phyloP scores from a whole-genome alignment of 92 coral and sea anemone genomes.

The Zoanthus solanderi region DNA sequence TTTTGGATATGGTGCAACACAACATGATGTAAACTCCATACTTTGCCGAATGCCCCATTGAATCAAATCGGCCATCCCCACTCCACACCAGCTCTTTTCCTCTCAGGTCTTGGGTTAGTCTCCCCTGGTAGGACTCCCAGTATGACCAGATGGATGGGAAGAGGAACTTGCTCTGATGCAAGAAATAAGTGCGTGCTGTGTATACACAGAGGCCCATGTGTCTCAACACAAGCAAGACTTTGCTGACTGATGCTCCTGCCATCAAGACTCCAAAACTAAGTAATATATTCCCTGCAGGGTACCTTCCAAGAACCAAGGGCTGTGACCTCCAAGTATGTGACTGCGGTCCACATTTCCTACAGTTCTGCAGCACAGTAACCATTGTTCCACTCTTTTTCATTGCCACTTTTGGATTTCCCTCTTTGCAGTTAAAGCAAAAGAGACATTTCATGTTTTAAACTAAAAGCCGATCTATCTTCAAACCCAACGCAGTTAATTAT shows the following conservation, averaged over 20 bases:
- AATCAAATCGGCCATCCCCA: not conserved
- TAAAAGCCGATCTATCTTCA: conserved; percentile 5
- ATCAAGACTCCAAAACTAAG: conserved; percentile 28
- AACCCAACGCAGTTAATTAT: not conserved
- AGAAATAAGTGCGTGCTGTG: conserved; percentile 9
- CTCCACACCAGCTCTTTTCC: not conserved
- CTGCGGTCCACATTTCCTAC: conserved; percentile 32
- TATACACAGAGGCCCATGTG: conserved; percentile 12
- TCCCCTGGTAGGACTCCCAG: conserved; percentile 26
- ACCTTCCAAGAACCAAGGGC: conserved; percentile 5
- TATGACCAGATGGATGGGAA: conserved; percentile 20
- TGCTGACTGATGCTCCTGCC: conserved; percentile 1
- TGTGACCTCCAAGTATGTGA: conserved; percentile 2
- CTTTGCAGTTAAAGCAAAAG: not conserved
- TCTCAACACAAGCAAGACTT: not conserved
- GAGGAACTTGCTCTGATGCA: conserved; percentile 29
- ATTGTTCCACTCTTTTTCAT: conserved; percentile 39
- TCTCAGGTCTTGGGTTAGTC: conserved; percentile 10
- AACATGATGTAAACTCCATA: not conserved
- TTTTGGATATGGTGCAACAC: conserved; percentile 8
- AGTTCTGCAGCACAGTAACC: conserved; percentile 56
- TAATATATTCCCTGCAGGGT: conserved; percentile 21
- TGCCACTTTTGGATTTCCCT: conserved; percentile 14
- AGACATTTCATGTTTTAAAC: not conserved
- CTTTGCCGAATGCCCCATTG: not conserved